Conservation (phyloP, 2,888 invertebrate genomes). For the Synanthedon formicaeformis region DNA sequence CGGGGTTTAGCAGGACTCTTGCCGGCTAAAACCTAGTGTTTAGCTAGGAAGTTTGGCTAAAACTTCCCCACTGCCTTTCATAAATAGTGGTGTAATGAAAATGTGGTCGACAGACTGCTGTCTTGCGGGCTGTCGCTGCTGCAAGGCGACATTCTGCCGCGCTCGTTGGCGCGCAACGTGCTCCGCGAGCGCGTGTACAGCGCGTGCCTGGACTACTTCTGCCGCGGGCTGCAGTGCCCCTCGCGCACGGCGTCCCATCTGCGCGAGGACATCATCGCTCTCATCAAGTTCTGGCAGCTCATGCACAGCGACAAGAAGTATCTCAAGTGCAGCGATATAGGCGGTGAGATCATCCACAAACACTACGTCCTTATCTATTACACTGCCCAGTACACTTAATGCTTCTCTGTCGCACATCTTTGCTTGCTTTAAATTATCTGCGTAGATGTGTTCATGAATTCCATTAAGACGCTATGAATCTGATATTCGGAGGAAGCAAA, state of each 20-base stretch:
- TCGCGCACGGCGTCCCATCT: constrained; percentile 82
- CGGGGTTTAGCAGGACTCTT: too few species aligned
- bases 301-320: constrained; percentile 96
- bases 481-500: too few species aligned
- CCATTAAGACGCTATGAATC: too few species aligned
- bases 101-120: constrained; percentile 71
- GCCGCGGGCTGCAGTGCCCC: constrained; percentile 89
- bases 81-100: too few species aligned
- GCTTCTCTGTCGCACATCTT: too few species aligned
- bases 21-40: too few species aligned
- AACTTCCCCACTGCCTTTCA: too few species aligned
- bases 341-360: constrained; percentile 57
- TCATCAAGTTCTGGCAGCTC: constrained; percentile 95
- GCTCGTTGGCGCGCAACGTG: constrained; percentile 90
- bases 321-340: constrained; percentile 84
- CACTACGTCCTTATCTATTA: too few species aligned
- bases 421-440: too few species aligned
- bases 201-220: constrained; percentile 95
- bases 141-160: constrained; percentile 91
- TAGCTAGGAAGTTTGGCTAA: too few species aligned
- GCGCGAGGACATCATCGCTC: constrained; percentile 87
- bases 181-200: constrained; percentile 95
- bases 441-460: too few species aligned
- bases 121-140: constrained; percentile 92
- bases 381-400: too few species aligned